Base-by-base conservation (phyloP, 1,140 invertebrate species). In the Bombus affinis region DNA sequence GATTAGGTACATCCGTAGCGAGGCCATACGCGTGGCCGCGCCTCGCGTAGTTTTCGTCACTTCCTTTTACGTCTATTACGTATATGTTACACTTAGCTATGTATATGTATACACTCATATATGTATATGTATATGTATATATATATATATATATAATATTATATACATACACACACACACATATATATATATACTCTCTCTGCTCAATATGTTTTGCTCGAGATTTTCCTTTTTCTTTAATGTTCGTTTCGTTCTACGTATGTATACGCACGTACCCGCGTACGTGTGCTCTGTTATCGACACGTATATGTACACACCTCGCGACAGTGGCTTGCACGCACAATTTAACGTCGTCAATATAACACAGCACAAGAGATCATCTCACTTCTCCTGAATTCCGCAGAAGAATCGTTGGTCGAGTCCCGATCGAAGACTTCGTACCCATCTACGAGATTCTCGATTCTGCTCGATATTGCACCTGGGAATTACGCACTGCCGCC, bases 1-100 rank as follows among this genome's bases (percentile, higher is more conserved):
- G 82, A 86, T 89, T 91, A 94, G 92, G 92, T 93, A 93, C 92
- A 90, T 92, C 80, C 70, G 82, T 85, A 87, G 87, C 85, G 85
- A 71, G 87, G 71, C 47, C 47, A 68, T 47, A n/a, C 35, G 53
- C 68, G 25, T 73, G 77, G 73, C 80, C 81, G 75, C 82, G 79
- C 75, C 75, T 87, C 65, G 78, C 71, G 65, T 90, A 81, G 80
- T 83, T 83, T 66, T 85, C 88, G 73, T 85, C 70, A 75, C 70
- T 89, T 85, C 75, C 81, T 82, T 84, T 39, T 84, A 87, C 86
- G 86, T 87, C 35, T 71, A 32, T 53, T 57, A 53, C 32, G 59
- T n/a, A 62, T 85, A 81, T 85, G 42, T 81, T 88, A 88, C 82
- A 72, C 44, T 76, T 87, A 85, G 18, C 66, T 86, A 86, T 66